Conservation (phyloP, 2,113 vertebrate genomes). For the Fulmarus glacialis region DNA sequence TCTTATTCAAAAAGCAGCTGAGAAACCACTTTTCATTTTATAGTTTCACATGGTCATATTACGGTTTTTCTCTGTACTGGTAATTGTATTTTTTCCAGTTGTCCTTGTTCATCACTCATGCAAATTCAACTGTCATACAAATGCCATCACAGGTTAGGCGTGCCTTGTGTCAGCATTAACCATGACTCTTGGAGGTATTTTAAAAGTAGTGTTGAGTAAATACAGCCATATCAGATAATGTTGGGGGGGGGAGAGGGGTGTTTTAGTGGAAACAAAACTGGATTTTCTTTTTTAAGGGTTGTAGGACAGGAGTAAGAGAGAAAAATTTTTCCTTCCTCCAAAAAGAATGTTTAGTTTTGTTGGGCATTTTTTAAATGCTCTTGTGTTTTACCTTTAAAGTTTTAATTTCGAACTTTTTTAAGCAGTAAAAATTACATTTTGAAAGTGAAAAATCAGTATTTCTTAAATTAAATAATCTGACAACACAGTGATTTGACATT, state of each 20-base stretch:
- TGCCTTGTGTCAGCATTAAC: background rate
- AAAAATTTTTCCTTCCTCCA: accelerated
- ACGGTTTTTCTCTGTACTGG: background rate
- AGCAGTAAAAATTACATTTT: background rate
- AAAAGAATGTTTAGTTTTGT: background rate
- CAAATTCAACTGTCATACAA: background rate
- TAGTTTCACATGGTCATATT: background rate
- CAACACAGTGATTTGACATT: background rate
- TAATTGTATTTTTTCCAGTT: background rate
- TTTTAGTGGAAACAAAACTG: background rate
- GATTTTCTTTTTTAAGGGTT: background rate
- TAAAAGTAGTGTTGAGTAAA: background rate
- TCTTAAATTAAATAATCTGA: background rate
- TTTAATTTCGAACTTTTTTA: background rate
- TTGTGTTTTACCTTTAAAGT: background rate
- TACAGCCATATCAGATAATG: background rate
- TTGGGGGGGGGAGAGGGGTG: background rate
- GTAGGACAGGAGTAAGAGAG: background rate
- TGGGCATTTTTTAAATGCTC: background rate
- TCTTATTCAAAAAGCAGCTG: background rate
- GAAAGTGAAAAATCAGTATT: background rate
- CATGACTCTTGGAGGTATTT: background rate
- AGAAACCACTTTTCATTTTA: background rate
- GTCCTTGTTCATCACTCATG: background rate
- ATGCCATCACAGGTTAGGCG: background rate